Percentiles rank a stretch among this genome's conserved stretches.
Evolutionary conservation across 2,113 vertebrate genomes (phyloP).

Genomic region (Elaphurus davidianus): DNA sequence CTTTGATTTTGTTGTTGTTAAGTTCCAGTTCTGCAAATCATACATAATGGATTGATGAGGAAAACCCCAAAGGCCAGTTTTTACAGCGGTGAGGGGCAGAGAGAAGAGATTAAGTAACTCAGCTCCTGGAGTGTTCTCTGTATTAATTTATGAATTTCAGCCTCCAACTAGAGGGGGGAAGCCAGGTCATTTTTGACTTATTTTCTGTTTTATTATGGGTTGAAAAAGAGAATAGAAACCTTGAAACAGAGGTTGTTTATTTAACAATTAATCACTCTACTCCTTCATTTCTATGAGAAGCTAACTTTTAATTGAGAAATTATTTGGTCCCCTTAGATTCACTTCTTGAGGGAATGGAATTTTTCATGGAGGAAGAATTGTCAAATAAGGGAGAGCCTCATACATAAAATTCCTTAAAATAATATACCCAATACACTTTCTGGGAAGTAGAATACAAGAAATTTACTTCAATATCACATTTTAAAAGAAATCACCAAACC

Average conservation of each 20-base stretch:
- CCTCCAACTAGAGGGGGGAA: neutral
- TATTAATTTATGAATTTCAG: neutral
- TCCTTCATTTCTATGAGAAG: neutral
- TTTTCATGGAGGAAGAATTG: neutral
- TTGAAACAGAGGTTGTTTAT: neutral
- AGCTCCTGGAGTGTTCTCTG: neutral
- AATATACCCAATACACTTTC: neutral
- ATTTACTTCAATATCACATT: neutral
- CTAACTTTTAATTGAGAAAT: neutral
- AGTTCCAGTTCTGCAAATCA: neutral
- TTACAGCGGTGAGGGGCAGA: neutral
- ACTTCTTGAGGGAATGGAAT: neutral
- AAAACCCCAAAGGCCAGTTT: neutral
- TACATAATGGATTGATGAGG: neutral
- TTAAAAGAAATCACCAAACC: neutral
- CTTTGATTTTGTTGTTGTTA: neutral
- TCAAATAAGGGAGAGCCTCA: neutral
- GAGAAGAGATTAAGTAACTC: neutral
- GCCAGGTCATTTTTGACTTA: neutral
- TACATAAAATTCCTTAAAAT: neutral
- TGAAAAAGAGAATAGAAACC: neutral
- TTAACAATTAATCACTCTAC: neutral
- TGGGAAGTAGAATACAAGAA: neutral
- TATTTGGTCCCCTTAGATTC: neutral
- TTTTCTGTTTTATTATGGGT: neutral